phyloP scores from a whole-genome alignment of 2,888 invertebrate genomes.

The Malthinus flaveolus region DNA sequence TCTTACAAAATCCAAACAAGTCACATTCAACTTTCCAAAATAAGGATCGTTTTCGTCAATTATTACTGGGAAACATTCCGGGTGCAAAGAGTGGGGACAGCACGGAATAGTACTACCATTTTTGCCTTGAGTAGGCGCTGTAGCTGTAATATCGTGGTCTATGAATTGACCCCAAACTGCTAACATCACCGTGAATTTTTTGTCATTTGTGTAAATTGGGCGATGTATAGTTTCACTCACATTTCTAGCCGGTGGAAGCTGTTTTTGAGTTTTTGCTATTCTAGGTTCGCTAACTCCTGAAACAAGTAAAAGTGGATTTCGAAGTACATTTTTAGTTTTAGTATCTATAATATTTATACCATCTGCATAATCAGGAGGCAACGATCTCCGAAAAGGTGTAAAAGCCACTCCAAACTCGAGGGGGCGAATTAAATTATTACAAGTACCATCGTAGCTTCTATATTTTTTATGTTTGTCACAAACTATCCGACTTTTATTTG shows the following conservation, averaged over 20 bases:
- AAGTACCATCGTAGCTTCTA: constrained; percentile 72
- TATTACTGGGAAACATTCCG: constrained; percentile 80
- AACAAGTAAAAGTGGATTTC: no score
- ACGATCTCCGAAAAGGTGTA: constrained; percentile 72
- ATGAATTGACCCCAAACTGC: constrained; percentile 89
- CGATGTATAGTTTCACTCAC: constrained; percentile 76
- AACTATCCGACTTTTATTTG: constrained; percentile 25
- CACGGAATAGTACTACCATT: constrained; percentile 76
- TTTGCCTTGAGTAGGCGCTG: constrained; percentile 73
- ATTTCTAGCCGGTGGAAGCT: constrained; percentile 74
- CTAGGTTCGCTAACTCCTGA: constrained; percentile 69
- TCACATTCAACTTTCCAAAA: constrained; percentile 66
- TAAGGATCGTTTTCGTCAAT: constrained; percentile 70
- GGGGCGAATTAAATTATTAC: constrained; percentile 72
- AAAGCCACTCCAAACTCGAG: constrained; percentile 71
- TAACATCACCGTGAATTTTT: constrained; percentile 78
- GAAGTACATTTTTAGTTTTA: no score
- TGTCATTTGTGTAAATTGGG: constrained; percentile 72
- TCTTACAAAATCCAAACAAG: constrained; percentile 85
- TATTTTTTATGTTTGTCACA: constrained; percentile 56
- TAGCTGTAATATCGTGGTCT: constrained; percentile 86
- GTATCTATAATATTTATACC: constrained; percentile 58
- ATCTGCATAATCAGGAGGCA: constrained; percentile 77
- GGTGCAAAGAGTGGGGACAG: constrained; percentile 63
- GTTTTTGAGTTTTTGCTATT: constrained; percentile 55